Conservation (phyloP, 2,797 vertebrate genomes). For the Harpagifer antarcticus region DNA sequence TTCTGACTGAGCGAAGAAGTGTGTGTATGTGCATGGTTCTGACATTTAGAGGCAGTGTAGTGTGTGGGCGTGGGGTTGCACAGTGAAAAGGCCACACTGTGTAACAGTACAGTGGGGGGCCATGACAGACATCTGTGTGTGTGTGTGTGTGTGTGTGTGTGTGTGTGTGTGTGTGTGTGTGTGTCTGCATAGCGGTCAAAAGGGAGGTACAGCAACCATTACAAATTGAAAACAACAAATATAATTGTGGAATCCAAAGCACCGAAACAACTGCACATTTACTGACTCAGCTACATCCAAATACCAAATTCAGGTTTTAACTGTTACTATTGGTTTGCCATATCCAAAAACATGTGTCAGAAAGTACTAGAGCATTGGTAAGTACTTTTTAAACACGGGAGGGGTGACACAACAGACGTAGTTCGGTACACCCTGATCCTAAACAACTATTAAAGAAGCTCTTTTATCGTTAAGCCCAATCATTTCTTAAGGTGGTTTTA, state of each 20-base stretch:
- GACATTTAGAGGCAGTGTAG: slow-evolving; percentile 72
- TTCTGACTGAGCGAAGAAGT: slow-evolving; percentile 5
- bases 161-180: slow-evolving; percentile 4
- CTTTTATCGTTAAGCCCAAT: neutral
- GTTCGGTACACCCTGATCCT: neutral
- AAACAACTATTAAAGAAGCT: neutral
- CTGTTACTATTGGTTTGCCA: neutral
- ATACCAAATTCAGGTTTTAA: neutral
- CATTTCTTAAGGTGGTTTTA: neutral
- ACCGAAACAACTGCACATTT: neutral
- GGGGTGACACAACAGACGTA: neutral
- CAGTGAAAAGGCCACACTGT: slow-evolving; percentile 72
- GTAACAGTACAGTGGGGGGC: slow-evolving; percentile 63
- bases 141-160: slow-evolving; percentile 3
- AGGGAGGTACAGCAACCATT: neutral
- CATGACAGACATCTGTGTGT: slow-evolving; percentile 57
- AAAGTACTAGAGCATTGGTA: neutral
- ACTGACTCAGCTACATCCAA: neutral
- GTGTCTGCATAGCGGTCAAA: neutral
- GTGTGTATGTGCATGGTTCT: slow-evolving; percentile 18
- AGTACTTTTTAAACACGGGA: neutral
- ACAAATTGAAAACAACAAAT: neutral
- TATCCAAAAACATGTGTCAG: neutral
- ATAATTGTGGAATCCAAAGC: neutral
- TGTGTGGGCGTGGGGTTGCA: slow-evolving; percentile 62